Conservation (phyloP, 2,888 invertebrate species). For the Acheta domesticus region DNA sequence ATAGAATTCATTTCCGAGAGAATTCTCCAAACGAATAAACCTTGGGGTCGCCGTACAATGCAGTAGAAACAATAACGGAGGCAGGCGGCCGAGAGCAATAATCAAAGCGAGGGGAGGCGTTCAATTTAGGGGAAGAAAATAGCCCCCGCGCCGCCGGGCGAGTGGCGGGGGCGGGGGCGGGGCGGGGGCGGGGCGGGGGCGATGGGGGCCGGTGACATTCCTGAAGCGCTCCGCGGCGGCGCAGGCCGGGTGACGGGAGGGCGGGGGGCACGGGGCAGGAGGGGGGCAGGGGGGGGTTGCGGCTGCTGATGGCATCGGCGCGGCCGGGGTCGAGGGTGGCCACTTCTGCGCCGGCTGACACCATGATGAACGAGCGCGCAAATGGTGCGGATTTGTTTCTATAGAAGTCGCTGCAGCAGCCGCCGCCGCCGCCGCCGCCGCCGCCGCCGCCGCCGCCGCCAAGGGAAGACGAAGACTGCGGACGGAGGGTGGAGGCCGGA, state of each 20-base stretch:
- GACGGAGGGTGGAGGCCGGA: neutral
- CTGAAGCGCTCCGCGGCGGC: neutral
- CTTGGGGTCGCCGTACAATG: neutral
- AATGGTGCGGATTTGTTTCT: slow-evolving; percentile 38
- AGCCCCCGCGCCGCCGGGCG: neutral
- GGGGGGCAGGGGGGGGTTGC: neutral
- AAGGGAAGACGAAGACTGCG: too few species aligned
- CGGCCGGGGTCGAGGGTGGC: neutral
- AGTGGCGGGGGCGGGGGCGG: neutral
- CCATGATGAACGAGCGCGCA: slow-evolving; percentile 36
- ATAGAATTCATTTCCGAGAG: too few species aligned
- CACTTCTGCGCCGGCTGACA: slow-evolving; percentile 27
- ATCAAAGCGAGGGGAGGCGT: neutral
- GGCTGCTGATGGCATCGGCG: slow-evolving; percentile 9
- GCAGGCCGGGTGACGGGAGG: neutral
- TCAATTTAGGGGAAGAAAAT: slow-evolving; percentile 7
- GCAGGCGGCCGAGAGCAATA: neutral
- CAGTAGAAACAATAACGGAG: neutral
- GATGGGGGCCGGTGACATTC: neutral
- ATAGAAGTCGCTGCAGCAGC: slow-evolving; percentile 22
- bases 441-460: neutral
- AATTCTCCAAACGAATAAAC: neutral
- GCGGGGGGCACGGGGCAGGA: neutral
- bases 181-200: neutral
- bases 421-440: neutral